Conservation (phyloP, 2,113 vertebrate genomes). For the Picathartes gymnocephalus region DNA sequence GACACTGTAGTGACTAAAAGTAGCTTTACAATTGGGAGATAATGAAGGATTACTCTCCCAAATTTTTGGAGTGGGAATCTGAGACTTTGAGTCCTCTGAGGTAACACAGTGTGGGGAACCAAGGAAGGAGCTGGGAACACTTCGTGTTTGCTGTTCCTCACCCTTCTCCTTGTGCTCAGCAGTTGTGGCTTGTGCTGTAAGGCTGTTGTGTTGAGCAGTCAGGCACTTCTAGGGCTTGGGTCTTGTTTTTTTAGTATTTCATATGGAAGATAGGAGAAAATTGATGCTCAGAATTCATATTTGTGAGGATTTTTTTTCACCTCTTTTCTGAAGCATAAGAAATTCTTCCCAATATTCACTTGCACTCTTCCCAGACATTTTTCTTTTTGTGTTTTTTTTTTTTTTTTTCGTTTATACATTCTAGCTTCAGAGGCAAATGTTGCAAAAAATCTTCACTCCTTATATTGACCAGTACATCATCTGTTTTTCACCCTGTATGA, state of each 20-base stretch:
- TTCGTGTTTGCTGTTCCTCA: neutral
- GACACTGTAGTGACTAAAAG: neutral
- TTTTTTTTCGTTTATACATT: neutral
- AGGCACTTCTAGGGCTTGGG: neutral
- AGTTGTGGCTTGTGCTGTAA: fast-evolving
- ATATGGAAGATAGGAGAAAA: neutral
- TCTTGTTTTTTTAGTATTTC: neutral
- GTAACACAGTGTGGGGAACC: neutral
- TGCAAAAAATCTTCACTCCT: neutral
- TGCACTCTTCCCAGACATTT: neutral
- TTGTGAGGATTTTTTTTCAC: neutral
- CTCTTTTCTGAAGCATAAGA: fast-evolving
- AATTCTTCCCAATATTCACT: neutral
- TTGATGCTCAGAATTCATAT: neutral
- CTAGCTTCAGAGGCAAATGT: neutral
- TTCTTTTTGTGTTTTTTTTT: neutral
- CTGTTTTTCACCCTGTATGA: neutral
- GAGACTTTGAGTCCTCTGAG: neutral
- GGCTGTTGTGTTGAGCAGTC: neutral
- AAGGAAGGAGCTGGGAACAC: neutral
- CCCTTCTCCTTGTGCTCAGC: neutral
- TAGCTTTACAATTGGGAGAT: neutral
- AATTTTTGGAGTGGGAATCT: neutral
- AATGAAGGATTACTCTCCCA: neutral
- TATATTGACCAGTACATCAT: neutral